Base-by-base conservation (phyloP, 2,113 vertebrate species). In the Apodemus speciosus region DNA sequence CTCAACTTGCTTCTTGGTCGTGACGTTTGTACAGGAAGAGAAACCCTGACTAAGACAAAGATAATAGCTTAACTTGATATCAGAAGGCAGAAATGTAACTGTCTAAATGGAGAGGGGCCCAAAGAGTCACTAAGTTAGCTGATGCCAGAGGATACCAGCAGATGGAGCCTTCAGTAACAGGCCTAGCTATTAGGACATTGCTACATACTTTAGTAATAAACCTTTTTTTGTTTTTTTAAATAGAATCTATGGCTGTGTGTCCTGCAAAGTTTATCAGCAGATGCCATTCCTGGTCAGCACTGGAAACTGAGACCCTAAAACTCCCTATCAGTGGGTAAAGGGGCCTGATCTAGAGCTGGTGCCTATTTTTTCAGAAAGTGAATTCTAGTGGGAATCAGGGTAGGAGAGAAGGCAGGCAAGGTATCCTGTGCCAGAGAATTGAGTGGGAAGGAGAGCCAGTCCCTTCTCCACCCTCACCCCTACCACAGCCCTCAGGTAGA, bases 201-300 rank as follows among this genome's bases (percentile, higher is more conserved):
- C 69, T 49, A 92, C 23, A 20, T 43, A 69, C 11, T 86, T 89
- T 53, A 66, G 64, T 66, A 38, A 53, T 49, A 66, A 69, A 23
- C 30, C 18, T 27, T 8, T 51, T 69, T 30, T 38, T 94, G 87
- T 75, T 8, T 51, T 69, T 30, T 38, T 94, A 87, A 69, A 87
- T 49, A 25, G 43, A 93, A 51, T 79, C n/a, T 27, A n/a, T 86
- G 81, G 53, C 6, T 58, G 9, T 60, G 25, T 43, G 51, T 32
- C 68, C 35, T 58, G n/a, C 21, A 23, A 84, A 72, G 53, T 27
- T 93, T 85, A 58, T 20, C 25, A 51, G 91, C 53, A 75, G 27
- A 7, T 85, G 77, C 40, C 40, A n/a, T 83, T 93, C 23, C 14
- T 88, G 43, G 73, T 89, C 43, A 92, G 15, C 68, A 85, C 85